These are phyloP conservation scores for Indicator maculatus DNA, from an alignment of 2,113 vertebrate species.

Conservation along the genomic window DNA sequence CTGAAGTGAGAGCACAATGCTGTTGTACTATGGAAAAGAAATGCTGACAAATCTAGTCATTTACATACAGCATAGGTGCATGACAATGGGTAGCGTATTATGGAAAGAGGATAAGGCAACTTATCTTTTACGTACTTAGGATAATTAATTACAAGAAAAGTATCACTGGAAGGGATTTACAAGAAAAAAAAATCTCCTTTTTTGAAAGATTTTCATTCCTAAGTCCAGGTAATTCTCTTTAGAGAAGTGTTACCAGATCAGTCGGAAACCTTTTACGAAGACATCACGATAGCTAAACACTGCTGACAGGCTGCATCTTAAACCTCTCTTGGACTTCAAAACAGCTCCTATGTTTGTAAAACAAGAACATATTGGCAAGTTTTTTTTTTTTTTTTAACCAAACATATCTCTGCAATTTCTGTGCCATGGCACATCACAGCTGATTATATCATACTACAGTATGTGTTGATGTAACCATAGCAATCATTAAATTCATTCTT, in stretches of 20 bases:
- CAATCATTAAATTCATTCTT: conserved; percentile 39
- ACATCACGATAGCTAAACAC: background rate
- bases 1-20: background rate
- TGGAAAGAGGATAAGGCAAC: background rate
- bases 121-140: background rate
- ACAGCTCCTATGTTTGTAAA: conserved; percentile 43
- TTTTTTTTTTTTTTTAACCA: conserved; percentile 48
- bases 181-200: background rate
- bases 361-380: conserved; percentile 39
- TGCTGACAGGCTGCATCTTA: conserved; percentile 29
- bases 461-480: conserved; percentile 52
- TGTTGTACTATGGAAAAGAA: background rate
- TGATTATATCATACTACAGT: conserved; percentile 40
- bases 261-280: background rate
- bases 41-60: background rate
- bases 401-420: conserved; percentile 38
- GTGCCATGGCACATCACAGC: conserved; percentile 38
- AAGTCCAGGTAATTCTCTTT: background rate
- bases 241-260: background rate
- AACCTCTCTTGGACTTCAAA: conserved; percentile 34
- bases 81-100: background rate
- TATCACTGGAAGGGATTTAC: background rate
- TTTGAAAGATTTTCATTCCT: background rate
- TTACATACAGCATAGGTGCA: rapidly evolving
- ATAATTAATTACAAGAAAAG: background rate